phyloP scores from a whole-genome alignment of 1,140 invertebrate genomes.

The Stegodyphus mimosarum region DNA sequence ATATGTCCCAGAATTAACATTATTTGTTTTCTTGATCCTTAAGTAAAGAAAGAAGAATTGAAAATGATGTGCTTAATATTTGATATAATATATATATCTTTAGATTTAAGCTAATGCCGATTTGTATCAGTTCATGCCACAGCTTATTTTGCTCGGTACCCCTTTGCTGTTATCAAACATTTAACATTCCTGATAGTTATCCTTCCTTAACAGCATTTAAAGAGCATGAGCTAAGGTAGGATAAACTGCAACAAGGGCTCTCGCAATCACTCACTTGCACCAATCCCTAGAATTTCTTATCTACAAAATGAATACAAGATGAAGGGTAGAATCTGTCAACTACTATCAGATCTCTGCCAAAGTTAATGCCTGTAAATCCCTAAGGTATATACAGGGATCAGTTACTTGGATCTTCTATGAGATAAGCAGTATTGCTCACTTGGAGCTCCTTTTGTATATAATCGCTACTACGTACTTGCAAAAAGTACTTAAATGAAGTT shows the following conservation, averaged over 20 bases:
- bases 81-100: too few relatives aligned
- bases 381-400: conserved; percentile 8
- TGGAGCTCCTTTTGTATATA: conserved; percentile 11
- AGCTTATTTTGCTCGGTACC: too few relatives aligned
- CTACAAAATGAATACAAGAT: conserved; percentile 4
- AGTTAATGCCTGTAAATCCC: conserved; percentile 33
- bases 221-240: not conserved
- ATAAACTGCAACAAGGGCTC: not conserved
- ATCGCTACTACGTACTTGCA: conserved; percentile 1
- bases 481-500: conserved; percentile 13
- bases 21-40: too few relatives aligned
- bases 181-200: too few relatives aligned
- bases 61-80: too few relatives aligned
- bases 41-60: too few relatives aligned
- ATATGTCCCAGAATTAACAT: too few relatives aligned
- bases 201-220: too few relatives aligned
- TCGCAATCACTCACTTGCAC: not conserved
- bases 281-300: not conserved
- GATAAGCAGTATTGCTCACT: conserved; percentile 33
- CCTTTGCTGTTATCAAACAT: too few relatives aligned
- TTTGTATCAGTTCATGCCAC: too few relatives aligned
- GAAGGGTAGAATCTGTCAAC: conserved; percentile 14
- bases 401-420: not conserved
- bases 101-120: too few relatives aligned
- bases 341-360: conserved; percentile 1